Conservation (phyloP, 1,140 invertebrate genomes). For the Philotrypesis tridentata region DNA sequence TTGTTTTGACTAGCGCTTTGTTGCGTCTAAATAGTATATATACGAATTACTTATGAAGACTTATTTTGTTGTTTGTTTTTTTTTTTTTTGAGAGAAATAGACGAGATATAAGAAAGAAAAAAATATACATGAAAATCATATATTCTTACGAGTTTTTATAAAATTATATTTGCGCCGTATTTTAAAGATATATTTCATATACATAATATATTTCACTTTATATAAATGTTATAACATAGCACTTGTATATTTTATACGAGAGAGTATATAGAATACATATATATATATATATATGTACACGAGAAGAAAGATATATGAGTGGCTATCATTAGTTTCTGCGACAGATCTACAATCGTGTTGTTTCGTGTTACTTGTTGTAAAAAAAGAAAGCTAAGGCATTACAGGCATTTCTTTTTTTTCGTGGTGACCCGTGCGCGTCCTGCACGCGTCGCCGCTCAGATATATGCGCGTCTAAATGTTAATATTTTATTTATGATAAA, state of each 20-base stretch:
- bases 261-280: conserved; percentile 36
- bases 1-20: conserved; percentile 27
- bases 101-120: conserved; percentile 27
- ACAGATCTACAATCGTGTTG: conserved; percentile 48
- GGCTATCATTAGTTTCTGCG: conserved; percentile 40
- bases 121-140: conserved; percentile 44
- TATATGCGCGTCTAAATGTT: conserved; percentile 45
- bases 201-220: conserved; percentile 44
- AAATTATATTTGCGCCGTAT: conserved; percentile 48
- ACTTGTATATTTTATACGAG: conserved; percentile 48
- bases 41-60: conserved; percentile 34
- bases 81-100: conserved; percentile 41
- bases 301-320: conserved; percentile 31
- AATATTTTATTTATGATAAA: conserved; percentile 48
- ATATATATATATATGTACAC: conserved; percentile 32
- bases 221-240: conserved; percentile 43
- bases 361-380: conserved; percentile 49
- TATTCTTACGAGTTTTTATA: conserved; percentile 50
- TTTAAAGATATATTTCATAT: conserved; percentile 49
- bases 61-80: conserved; percentile 42
- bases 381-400: conserved; percentile 29
- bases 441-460: conserved; percentile 1
- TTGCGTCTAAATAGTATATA: conserved; percentile 8
- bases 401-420: conserved; percentile 26
- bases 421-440: conserved; percentile 15